A percentile compares a stretch with the other conserved stretches of the same genome.
Evolutionary conservation across 64 coral and sea anemone genomes (phyloP).

Genomic region (Stylophora pistillata): DNA sequence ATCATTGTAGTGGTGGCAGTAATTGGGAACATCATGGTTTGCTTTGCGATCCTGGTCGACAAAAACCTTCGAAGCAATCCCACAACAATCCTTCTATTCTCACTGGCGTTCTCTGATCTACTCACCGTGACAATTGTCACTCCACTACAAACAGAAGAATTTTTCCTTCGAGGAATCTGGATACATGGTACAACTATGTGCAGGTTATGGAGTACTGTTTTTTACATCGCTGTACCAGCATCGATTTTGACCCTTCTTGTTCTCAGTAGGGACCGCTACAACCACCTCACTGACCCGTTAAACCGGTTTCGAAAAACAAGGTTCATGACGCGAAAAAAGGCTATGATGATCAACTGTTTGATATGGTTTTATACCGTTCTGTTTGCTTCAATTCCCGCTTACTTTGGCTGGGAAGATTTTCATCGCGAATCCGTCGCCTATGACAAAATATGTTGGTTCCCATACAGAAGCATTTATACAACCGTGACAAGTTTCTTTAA

Average conservation of each 20-base stretch:
- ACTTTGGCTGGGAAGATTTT: neutral
- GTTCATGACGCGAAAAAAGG: constrained; percentile 50
- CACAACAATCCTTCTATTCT: constrained; percentile 27
- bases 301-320: constrained; percentile 30
- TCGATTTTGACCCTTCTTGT: constrained; percentile 54
- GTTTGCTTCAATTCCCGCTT: constrained; percentile 33
- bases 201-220: neutral
- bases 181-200: constrained; percentile 28
- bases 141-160: constrained; percentile 38
- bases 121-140: neutral
- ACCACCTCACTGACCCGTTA: constrained; percentile 54
- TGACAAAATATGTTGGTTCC: constrained; percentile 12
- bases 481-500: constrained; percentile 1
- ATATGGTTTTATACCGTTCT: constrained; percentile 53
- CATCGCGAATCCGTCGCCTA: neutral
- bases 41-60: constrained; percentile 10
- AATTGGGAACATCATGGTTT: constrained; percentile 34
- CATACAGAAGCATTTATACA: neutral
- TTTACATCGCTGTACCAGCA: neutral
- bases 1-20: constrained; percentile 7
- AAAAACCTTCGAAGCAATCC: constrained; percentile 31
- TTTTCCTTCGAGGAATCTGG: constrained; percentile 38
- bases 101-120: constrained; percentile 49
- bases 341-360: constrained; percentile 12
- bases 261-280: constrained; percentile 40